Evolutionary conservation across 2,113 vertebrate genomes (phyloP).

Genomic region (Eudyptes chrysolophus): DNA sequence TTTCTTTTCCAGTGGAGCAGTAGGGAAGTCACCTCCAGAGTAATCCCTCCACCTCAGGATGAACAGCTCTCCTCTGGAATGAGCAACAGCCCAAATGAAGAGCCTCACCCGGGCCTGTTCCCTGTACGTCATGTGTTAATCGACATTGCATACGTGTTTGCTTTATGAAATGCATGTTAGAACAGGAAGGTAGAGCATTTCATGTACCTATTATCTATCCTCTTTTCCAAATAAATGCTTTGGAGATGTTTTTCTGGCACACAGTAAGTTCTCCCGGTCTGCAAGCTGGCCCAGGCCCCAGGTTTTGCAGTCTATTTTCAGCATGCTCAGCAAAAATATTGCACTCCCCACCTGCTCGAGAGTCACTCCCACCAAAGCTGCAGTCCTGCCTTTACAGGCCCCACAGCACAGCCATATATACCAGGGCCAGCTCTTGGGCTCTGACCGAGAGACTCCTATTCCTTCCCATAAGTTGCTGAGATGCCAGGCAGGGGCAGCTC

Average conservation of each 20-base stretch:
- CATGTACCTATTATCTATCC: not conserved
- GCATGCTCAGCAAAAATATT: not conserved
- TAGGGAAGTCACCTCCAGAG: not conserved
- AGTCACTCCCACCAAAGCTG: not conserved
- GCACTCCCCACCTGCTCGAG: not conserved
- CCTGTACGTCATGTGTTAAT: not conserved
- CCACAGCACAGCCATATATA: not conserved
- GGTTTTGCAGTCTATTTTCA: not conserved
- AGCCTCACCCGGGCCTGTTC: not conserved
- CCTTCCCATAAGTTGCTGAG: not conserved
- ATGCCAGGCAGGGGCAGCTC: not conserved
- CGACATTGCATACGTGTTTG: not conserved
- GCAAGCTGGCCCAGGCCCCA: not conserved
- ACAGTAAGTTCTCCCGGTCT: not conserved
- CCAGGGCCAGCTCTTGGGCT: not conserved
- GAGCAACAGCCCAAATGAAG: not conserved
- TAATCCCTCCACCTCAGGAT: not conserved
- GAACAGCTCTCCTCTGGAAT: not conserved
- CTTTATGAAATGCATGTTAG: not conserved
- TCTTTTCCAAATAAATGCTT: not conserved
- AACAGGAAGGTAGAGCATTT: not conserved
- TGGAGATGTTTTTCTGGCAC: not conserved
- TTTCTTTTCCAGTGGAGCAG: not conserved
- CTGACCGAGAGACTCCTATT: fast-evolving
- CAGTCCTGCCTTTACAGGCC: not conserved